Evolutionary conservation across 2,888 invertebrate genomes (phyloP).

Genomic region (Caenorhabditis sp.): DNA sequence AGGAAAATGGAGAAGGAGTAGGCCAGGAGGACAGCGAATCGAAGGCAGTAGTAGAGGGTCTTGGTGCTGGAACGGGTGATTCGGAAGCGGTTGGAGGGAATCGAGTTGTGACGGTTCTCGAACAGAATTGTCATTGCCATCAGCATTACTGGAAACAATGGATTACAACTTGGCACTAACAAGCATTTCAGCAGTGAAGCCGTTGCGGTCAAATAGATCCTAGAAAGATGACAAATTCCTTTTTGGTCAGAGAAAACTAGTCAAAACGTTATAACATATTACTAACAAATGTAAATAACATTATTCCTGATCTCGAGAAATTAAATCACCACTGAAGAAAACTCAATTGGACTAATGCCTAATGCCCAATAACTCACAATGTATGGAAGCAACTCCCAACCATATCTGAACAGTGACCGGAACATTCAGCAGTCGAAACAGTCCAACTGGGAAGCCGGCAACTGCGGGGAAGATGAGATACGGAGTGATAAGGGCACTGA

Average conservation of each 20-base stretch:
- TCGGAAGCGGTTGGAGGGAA: conserved; percentile 38
- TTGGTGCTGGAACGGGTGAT: conserved; percentile 15
- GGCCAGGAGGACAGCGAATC: neutral
- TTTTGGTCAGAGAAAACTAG: too few relatives aligned
- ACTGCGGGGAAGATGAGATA: conserved; percentile 47
- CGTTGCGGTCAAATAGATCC: too few relatives aligned
- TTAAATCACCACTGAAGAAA: too few relatives aligned
- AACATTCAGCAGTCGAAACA: conserved; percentile 15
- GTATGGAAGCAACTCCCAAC: conserved; percentile 34
- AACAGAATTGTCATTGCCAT: conserved; percentile 49
- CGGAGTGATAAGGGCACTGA: conserved; percentile 41
- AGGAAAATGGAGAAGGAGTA: conserved; percentile 30
- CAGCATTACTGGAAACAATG: conserved; percentile 36
- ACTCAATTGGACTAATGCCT: too few relatives aligned
- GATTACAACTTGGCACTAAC: too few relatives aligned
- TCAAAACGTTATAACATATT: too few relatives aligned
- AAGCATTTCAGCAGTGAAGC: too few relatives aligned
- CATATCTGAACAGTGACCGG: conserved; percentile 34
- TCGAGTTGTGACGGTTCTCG: conserved; percentile 50
- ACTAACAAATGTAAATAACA: too few relatives aligned
- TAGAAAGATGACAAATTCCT: neutral
- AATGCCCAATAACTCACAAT: conserved; percentile 18
- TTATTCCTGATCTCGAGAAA: too few relatives aligned
- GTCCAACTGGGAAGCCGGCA: conserved; percentile 47
- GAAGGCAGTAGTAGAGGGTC: conserved; percentile 17